Evolutionary conservation across 2,797 vertebrate species (phyloP), one percentile per base, ranked within the genome.

Genomic region (Phoebastria nigripes): DNA sequence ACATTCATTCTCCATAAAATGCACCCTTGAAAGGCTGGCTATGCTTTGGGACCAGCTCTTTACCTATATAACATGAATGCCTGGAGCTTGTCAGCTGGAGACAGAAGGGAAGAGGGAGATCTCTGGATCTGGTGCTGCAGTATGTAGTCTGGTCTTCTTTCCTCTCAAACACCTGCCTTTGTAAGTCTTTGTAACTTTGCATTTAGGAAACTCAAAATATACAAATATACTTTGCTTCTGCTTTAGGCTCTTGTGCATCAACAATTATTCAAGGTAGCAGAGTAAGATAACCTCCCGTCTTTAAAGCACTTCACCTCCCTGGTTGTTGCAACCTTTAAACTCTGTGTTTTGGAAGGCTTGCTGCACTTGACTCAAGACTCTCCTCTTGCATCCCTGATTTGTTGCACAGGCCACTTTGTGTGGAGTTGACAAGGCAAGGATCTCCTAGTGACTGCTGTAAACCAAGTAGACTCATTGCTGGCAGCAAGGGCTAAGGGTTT

Each of bases 391-490:
- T 56, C 79, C 6, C 33, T 67, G 42, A 33, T 71, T 56, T 61
- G 20, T 26, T 56, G 39, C 54, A 39, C 6, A 9, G 37, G 33
- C 28, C 28, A 15, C n/a, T 49, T 63, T 31, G 10, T 28, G 51
- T 49, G 59, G 28, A 69, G n/a, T 21, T 4, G 18, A 22, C n/a
- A 61, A 65, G 42, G 20, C n/a, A 44, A 49, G 22, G n/a, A 21
- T 79, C 19, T 51, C 14, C 12, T 72, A 7, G 31, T 31, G 49
- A n/a, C 70, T 82, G 33, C 39, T 76, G 19, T 61, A 65, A 82
- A n/a, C 15, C 16, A 22, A 8, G 6, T 2, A 31, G 31, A 25
- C 19, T 83, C 5, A 1, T 2, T 52, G 67, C 9, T 1, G 2
- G 26, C 62, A 73, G 29, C 16, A 51, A n/a, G 13, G 16, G 16